Base-by-base conservation (phyloP, 1,140 invertebrate genomes). In the Dermatophagoides farinae region DNA sequence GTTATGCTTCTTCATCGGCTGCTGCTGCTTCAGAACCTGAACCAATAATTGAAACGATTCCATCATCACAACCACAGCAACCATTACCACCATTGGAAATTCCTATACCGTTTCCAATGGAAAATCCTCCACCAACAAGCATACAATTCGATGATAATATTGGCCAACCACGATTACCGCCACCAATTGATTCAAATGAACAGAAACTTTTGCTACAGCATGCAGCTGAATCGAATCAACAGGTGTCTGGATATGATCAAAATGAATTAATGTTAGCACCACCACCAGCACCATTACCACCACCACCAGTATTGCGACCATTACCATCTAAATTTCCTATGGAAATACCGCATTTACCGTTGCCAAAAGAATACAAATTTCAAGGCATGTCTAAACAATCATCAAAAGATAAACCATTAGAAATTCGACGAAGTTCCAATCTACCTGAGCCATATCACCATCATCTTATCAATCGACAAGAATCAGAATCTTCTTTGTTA, bases 391-490 rank as follows among this genome's bases (percentile, higher is more conserved):
- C 43, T 10, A 16, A 44, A 44, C 43, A n/a, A 20, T 10, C 43
- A 2, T 2, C 2, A 2, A 10, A 44, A 5, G 43, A 44, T 44
- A 2, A 44, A 16, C 18, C 14, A 39, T 2, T 40, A 4, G 53
- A 55, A 55, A 14, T 31, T 38, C 12, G 23, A 22, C 53, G 53
- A 38, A 55, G 53, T 55, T 25, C 25, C 1, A 55, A 55, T 40
- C 22, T 55, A 23, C 10, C 11, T 40, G 53, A 55, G 14, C 53
- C 53, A n/a, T 55, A 55, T 25, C 53, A 55, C 23, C 53, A 55
- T 44, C 53, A 55, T 44, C 10, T 55, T 12, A 44, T 11, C 4
- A 20, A 55, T 39, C 11, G 2, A 46, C 57, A 16, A n/a, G n/a
- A n/a, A n/a, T n/a, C n/a, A n/a, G n/a, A n/a, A 9, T 14, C 39